Evolutionary conservation across 2,797 vertebrate genomes (phyloP), one percentile per base, ranked within the genome.

Genomic region (Pampus argenteus): DNA sequence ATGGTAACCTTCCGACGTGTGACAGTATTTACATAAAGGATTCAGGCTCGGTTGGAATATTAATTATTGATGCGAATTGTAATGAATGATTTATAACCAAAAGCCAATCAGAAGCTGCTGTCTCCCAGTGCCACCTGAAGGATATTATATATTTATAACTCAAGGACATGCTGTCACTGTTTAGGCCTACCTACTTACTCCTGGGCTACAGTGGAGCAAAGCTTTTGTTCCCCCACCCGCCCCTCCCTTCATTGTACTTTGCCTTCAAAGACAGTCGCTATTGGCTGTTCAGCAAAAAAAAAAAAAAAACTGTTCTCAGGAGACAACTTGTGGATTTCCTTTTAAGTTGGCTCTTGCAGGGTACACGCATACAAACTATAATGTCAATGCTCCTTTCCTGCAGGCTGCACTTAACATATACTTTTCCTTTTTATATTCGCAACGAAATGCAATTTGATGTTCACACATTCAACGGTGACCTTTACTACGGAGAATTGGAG

Each of bases 21-120:
- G 92, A 94, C 92, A 93, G 88, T 95, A 94, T 95, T 95, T 95
- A 95, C 93, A 95, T 94, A 94, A 94, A 93, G 92, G 92, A 93
- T 92, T 88, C 89, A 83, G 86, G 92, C 92, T 91, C 82, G 89
- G 81, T 91, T 90, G 88, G 92, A 91, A 93, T 93, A 91, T 95
- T 93, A 94, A 95, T 95, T 94, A 95, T 95, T 95, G 90, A 95
- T 94, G 92, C 28, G 77, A 90, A 89, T 52, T 69, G 84, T 92
- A 93, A 95, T 95, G 93, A 95, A 95, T 94, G 92, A 95, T 95
- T 95, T 93, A 95, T 95, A 93, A 89, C 88, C 83, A 86, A 91
- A 91, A 94, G 92, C 92, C 93, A 94, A 95, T 95, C 94, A 94
- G 89, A 95, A 89, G 90, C 89, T 83, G 85, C 81, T 86, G 91